Conservation (phyloP, 1,140 invertebrate species). For the Trichoplusia ni region DNA sequence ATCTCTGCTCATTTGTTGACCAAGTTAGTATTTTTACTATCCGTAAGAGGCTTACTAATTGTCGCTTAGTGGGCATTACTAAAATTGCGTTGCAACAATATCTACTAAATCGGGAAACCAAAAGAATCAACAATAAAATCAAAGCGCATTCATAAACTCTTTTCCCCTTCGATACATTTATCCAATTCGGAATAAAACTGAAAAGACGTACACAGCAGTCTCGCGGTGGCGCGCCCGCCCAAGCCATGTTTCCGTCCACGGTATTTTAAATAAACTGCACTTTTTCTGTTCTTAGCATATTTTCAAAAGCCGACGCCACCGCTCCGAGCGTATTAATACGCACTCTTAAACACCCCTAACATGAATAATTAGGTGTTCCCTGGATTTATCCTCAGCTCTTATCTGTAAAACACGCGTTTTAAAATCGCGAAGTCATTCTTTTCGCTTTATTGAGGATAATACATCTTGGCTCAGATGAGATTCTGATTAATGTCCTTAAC, state of each 20-base stretch:
- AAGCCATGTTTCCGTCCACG: conserved; percentile 63
- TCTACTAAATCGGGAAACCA: no score
- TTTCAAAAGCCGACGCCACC: conserved; percentile 61
- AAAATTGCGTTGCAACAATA: background rate
- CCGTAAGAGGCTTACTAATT: background rate
- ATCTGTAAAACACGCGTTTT: conserved; percentile 77
- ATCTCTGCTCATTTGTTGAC: conserved; percentile 64
- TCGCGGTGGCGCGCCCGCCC: conserved; percentile 52
- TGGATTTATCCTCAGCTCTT: conserved; percentile 66
- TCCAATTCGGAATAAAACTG: conserved; percentile 52
- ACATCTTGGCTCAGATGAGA: conserved; percentile 71
- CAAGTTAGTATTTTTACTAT: conserved; percentile 40
- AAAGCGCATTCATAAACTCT: conserved; percentile 2
- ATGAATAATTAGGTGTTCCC: conserved; percentile 80
- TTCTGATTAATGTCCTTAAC: conserved; percentile 79
- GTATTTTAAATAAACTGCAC: conserved; percentile 66
- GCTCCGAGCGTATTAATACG: conserved; percentile 69
- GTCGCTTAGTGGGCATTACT: background rate
- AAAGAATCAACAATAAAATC: background rate
- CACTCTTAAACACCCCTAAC: conserved; percentile 74
- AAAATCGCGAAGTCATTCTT: conserved; percentile 80
- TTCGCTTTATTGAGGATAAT: conserved; percentile 78
- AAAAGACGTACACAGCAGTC: conserved; percentile 43
- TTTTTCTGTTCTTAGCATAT: conserved; percentile 72
- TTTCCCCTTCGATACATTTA: conserved; percentile 42